Evolutionary conservation across 2,113 vertebrate genomes (phyloP), one percentile per base, ranked within the genome.

Genomic region (Diadophis punctatus): DNA sequence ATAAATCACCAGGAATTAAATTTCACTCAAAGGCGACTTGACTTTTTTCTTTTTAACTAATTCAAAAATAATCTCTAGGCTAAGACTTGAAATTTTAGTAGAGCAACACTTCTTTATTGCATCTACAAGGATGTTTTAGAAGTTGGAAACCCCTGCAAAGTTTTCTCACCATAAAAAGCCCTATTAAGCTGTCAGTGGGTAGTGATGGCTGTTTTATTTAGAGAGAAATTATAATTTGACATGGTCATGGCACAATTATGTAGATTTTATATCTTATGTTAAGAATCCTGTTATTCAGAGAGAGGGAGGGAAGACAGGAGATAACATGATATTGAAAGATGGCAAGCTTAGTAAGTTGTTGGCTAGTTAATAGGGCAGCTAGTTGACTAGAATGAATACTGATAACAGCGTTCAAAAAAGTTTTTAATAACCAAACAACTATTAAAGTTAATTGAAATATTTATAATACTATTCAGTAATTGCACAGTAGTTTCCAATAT

Each of bases 401-500:
- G 97, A 98, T 96, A 96, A 96, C 96, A 95, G 96, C 97, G 96
- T 97, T 97, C 92, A 97, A 98, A 99, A 99, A 98, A 98, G 94
- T 90, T 97, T 97, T 93, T 97, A 96, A 97, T 97, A 98, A 98
- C 98, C 97, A 98, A 93, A 98, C 97, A 97, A 95, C 95, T 96
- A 96, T 97, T 97, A 97, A 97, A 98, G 97, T 97, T 96, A 97
- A 97, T 96, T 97, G 96, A 98, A 97, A 96, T 98, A 97, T 97
- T 97, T 97, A 98, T 97, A 97, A 98, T 97, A 97, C 93, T 97
- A 98, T 96, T 97, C 95, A 95, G 97, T 96, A 96, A 96, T 98
- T 96, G 95, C 97, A 98, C 97, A 97, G 98, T 95, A 95, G 97
- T 96, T n/a, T 98, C 97, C 97, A 98, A 98, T 98, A 96, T 98